These are phyloP conservation scores for Exocentrus adspersus DNA, from an alignment of 2,888 invertebrate species.

Conservation along the genomic window DNA sequence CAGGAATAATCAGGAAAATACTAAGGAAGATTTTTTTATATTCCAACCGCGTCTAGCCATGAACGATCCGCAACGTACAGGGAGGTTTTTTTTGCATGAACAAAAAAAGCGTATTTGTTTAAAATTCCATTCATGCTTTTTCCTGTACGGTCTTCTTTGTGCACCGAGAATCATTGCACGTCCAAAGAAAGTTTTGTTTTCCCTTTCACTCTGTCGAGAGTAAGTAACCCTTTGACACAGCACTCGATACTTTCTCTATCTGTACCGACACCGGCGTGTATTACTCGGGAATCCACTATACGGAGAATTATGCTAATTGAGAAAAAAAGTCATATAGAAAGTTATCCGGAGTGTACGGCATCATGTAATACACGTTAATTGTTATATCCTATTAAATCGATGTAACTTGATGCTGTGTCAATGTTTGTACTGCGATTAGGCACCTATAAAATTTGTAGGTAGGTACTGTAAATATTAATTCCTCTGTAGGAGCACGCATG, in stretches of 20 bases:
- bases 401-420: not conserved
- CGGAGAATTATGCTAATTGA: constrained; percentile 10
- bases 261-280: not conserved
- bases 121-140: too few species aligned
- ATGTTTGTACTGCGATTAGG: too few species aligned
- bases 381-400: not conserved
- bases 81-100: too few species aligned
- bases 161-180: constrained; percentile 7
- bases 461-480: too few species aligned
- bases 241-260: constrained; percentile 14
- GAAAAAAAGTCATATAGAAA: constrained; percentile 12
- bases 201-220: constrained; percentile 14
- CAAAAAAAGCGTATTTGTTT: too few species aligned
- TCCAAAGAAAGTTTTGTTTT: constrained; percentile 20
- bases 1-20: too few species aligned
- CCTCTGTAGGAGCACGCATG: too few species aligned
- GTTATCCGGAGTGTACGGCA: constrained; percentile 1
- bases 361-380: not conserved
- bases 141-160: too few species aligned
- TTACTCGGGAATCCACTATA: not conserved
- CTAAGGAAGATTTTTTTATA: too few species aligned
- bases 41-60: too few species aligned
- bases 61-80: too few species aligned
- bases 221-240: constrained; percentile 21
- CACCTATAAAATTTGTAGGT: too few species aligned